Conservation (phyloP, 2,888 invertebrate species). For the Netelia fuscicornis region DNA sequence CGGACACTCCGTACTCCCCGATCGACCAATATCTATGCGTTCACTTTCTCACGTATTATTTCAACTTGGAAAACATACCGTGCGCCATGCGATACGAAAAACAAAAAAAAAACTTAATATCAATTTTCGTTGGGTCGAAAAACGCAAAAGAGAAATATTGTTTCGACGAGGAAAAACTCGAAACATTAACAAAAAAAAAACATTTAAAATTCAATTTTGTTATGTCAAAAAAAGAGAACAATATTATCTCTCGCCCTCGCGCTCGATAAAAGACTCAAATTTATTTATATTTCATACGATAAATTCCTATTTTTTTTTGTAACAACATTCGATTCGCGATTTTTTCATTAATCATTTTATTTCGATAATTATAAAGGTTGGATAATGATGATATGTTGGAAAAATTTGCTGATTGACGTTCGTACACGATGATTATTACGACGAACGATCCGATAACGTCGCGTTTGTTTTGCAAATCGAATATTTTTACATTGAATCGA, state of each 20-base stretch:
- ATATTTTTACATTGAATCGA: slow-evolving; percentile 23
- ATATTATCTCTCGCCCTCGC: too few species aligned
- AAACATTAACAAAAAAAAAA: too few species aligned
- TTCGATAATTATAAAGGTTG: slow-evolving; percentile 30
- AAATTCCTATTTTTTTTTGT: background rate
- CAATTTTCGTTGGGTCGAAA: too few species aligned
- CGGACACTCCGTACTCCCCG: background rate
- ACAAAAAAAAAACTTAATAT: too few species aligned
- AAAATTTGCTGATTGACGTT: background rate
- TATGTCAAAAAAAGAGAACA: too few species aligned
- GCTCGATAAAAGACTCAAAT: too few species aligned
- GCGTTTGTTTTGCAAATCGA: slow-evolving; percentile 2
- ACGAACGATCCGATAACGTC: slow-evolving; percentile 6
- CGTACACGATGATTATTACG: slow-evolving; percentile 13
- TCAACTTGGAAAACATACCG: too few species aligned
- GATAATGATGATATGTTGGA: slow-evolving; percentile 61
- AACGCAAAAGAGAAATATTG: too few species aligned
- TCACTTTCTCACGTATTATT: background rate
- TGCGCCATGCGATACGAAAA: too few species aligned
- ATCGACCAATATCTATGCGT: background rate
- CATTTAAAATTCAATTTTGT: too few species aligned
- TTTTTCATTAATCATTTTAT: slow-evolving; percentile 25
- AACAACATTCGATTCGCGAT: slow-evolving; percentile 6
- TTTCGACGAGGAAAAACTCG: too few species aligned
- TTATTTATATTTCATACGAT: background rate